Percentiles rank a stretch among this genome's conserved stretches.
These are phyloP conservation scores for Taenioides sp. DNA, from an alignment of 2,797 vertebrate genomes.

Conservation along the genomic window DNA sequence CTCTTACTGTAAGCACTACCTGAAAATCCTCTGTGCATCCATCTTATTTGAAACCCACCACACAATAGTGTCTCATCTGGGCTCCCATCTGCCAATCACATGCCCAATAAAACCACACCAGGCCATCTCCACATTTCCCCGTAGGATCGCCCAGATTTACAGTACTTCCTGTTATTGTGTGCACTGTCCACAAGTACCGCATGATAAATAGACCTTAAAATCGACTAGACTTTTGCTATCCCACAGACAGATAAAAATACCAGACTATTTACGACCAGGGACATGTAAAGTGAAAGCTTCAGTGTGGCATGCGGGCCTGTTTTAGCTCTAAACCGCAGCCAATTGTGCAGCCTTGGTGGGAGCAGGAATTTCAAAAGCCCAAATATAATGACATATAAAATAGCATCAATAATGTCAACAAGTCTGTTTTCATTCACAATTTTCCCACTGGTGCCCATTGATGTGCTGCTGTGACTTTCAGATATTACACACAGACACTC, in stretches of 20 bases:
- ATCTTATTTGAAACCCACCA: background rate
- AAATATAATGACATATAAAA: constrained; percentile 40
- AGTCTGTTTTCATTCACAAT: constrained; percentile 42
- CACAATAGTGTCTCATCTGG: constrained; percentile 13
- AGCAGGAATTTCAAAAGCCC: constrained; percentile 22
- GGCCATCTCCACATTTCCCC: constrained; percentile 38
- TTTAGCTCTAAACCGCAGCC: constrained; percentile 35
- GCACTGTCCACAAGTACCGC: constrained; percentile 26
- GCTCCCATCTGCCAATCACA: constrained; percentile 37
- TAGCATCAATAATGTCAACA: constrained; percentile 48
- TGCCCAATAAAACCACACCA: constrained; percentile 42
- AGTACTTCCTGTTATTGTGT: constrained; percentile 29
- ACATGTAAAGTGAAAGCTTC: constrained; percentile 44
- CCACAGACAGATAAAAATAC: constrained; percentile 67
- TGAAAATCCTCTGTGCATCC: background rate
- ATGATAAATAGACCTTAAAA: constrained; percentile 34
- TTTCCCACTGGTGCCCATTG: constrained; percentile 30
- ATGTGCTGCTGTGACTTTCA: constrained; percentile 6
- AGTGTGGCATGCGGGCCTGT: constrained; percentile 21
- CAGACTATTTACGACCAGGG: constrained; percentile 54
- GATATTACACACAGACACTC: constrained; percentile 12
- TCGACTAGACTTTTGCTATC: constrained; percentile 42
- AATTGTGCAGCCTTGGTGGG: constrained; percentile 29
- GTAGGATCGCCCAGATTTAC: constrained; percentile 33
- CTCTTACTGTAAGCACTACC: background rate